Conservation (phyloP, 1,140 invertebrate genomes). For the Anoplolepis gracilipes region DNA sequence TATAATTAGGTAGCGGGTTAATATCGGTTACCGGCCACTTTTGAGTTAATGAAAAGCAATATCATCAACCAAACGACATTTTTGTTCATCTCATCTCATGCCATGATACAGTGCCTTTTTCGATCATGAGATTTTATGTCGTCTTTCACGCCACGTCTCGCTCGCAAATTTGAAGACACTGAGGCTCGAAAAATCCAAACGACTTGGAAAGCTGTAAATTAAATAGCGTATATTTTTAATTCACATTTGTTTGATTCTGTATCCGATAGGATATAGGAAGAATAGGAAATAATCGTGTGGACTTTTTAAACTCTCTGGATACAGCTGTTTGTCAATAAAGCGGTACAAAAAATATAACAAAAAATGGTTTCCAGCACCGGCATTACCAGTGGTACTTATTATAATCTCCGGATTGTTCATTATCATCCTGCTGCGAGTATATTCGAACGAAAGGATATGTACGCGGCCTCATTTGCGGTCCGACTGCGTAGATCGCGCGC, state of each 20-base stretch:
- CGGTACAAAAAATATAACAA: background rate
- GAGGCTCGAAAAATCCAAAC: background rate
- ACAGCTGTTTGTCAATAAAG: background rate
- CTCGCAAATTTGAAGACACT: background rate
- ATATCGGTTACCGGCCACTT: conserved; percentile 66
- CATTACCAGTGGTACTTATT: background rate
- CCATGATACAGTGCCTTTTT: background rate
- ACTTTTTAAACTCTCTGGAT: background rate
- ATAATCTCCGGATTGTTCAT: background rate
- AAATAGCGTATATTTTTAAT: background rate
- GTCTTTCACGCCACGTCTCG: background rate
- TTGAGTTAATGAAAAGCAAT: conserved; percentile 64
- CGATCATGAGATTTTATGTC: background rate
- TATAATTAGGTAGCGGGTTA: conserved; percentile 64
- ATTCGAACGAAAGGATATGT: background rate
- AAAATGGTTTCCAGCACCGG: background rate
- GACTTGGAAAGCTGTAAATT: background rate
- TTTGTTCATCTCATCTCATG: background rate
- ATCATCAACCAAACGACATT: background rate
- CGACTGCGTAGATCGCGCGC: background rate
- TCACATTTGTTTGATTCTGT: background rate
- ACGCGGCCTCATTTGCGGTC: background rate
- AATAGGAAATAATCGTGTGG: background rate
- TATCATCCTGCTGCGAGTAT: background rate
- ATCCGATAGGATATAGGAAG: background rate